Conservation (phyloP, 1,140 invertebrate species). For the Nasonia giraulti region DNA sequence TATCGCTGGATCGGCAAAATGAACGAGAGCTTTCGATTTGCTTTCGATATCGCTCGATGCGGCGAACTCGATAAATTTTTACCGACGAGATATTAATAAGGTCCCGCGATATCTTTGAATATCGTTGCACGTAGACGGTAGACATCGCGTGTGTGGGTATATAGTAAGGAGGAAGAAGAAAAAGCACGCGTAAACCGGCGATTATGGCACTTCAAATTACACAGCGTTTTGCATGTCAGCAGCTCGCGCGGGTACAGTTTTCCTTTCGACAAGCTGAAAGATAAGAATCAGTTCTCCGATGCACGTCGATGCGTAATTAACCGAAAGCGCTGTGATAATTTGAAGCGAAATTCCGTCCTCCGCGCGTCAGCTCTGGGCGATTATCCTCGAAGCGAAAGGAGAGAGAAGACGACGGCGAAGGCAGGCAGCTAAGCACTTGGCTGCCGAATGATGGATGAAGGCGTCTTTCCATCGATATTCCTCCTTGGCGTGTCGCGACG, state of each 20-base stretch:
- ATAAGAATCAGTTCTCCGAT: not conserved
- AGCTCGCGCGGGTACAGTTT: not conserved
- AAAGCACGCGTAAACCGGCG: not conserved
- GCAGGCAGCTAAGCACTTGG: not conserved
- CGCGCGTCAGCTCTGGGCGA: not conserved
- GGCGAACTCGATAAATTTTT: not conserved
- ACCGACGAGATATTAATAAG: not conserved
- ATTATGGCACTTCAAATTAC: not conserved
- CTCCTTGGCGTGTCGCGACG: constrained; percentile 57
- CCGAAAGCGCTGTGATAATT: constrained; percentile 16
- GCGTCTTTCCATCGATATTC: constrained; percentile 64
- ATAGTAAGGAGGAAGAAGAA: not conserved
- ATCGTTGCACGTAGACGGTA: too few relatives aligned
- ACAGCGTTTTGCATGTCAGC: not conserved
- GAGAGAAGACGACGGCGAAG: not conserved
- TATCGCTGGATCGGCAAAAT: constrained; percentile 7
- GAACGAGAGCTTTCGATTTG: constrained; percentile 1
- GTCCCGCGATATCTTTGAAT: not conserved
- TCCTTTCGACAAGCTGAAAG: not conserved
- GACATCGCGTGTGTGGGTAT: too few relatives aligned
- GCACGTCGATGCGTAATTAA: constrained; percentile 14
- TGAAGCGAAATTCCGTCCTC: constrained; percentile 7
- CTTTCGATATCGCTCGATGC: too few relatives aligned
- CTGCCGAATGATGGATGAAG: constrained; percentile 62
- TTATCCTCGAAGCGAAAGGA: not conserved